Conservation (phyloP, 30 jellyfish, hydroid and myxozoan genomes). For the Hydractinia echinata region DNA sequence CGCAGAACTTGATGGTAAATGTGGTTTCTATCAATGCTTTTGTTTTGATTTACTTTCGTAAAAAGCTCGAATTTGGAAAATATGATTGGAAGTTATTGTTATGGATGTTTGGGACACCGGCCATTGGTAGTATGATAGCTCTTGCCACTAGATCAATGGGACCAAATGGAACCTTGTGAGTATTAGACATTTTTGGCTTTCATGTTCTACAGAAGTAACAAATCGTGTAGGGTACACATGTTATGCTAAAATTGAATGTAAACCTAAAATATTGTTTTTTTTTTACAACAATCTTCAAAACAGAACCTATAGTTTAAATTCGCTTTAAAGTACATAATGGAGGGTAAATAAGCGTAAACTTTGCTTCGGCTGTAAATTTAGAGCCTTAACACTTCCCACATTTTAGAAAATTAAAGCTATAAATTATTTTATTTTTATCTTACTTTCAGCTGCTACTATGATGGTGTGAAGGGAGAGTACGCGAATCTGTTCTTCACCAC, state of each 20-base stretch:
- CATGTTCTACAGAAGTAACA: too few species aligned
- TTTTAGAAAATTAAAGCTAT: too few species aligned
- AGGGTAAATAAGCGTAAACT: too few species aligned
- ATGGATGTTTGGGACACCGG: slow-evolving; percentile 12
- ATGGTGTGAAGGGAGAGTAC: slow-evolving; percentile 25
- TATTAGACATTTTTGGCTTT: background rate
- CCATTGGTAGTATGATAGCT: slow-evolving; percentile 14
- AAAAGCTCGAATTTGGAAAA: slow-evolving; percentile 19
- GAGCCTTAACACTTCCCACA: too few species aligned
- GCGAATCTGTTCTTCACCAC: slow-evolving; percentile 19
- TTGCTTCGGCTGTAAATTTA: too few species aligned
- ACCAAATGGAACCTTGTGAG: slow-evolving; percentile 28
- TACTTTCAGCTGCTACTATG: slow-evolving; percentile 8
- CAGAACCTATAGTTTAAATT: too few species aligned
- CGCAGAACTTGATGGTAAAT: slow-evolving; percentile 14
- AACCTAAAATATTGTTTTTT: too few species aligned
- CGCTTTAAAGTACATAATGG: too few species aligned
- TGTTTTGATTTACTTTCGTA: slow-evolving; percentile 20
- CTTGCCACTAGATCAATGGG: background rate
- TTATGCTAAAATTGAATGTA: too few species aligned
- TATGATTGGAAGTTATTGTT: background rate
- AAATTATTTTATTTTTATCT: background rate
- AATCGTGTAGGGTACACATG: too few species aligned
- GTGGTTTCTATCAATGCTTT: slow-evolving; percentile 14
- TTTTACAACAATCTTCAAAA: too few species aligned